phyloP scores from a whole-genome alignment of 2,113 vertebrate species.

The Crotalus viridis region DNA sequence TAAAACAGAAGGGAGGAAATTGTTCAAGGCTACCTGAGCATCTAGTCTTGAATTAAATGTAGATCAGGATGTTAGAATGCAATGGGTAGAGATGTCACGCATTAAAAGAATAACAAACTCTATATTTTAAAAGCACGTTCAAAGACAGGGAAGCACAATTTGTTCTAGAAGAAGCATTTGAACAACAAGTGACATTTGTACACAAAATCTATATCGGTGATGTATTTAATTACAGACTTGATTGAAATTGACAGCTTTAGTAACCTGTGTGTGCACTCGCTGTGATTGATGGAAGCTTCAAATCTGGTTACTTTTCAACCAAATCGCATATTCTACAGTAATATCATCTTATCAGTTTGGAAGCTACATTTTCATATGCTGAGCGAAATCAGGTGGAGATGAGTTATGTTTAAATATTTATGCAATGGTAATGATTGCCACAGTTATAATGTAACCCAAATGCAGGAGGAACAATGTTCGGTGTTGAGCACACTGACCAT shows the following conservation, averaged over 20 bases:
- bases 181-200: slow-evolving; percentile 79
- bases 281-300: slow-evolving; percentile 77
- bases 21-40: background rate
- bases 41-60: slow-evolving; percentile 57
- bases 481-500: slow-evolving; percentile 34
- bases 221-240: slow-evolving; percentile 84
- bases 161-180: slow-evolving; percentile 73
- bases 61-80: slow-evolving; percentile 63
- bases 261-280: slow-evolving; percentile 75
- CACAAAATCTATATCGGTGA: slow-evolving; percentile 82
- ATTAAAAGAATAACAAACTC: slow-evolving; percentile 49
- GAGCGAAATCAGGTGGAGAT: slow-evolving; percentile 54
- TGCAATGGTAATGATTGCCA: slow-evolving; percentile 41
- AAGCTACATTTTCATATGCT: slow-evolving; percentile 66
- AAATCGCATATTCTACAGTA: slow-evolving; percentile 72
- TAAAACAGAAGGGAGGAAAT: background rate
- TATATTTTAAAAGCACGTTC: slow-evolving; percentile 70
- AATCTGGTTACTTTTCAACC: slow-evolving; percentile 75
- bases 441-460: slow-evolving; percentile 38
- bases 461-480: slow-evolving; percentile 42
- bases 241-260: slow-evolving; percentile 80
- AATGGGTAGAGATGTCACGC: slow-evolving; percentile 70
- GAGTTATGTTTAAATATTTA: slow-evolving; percentile 63
- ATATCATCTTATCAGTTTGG: slow-evolving; percentile 68
- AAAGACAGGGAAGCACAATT: slow-evolving; percentile 68